Base-by-base conservation (phyloP, 2,113 vertebrate genomes). In the Stegostoma tigrinum region DNA sequence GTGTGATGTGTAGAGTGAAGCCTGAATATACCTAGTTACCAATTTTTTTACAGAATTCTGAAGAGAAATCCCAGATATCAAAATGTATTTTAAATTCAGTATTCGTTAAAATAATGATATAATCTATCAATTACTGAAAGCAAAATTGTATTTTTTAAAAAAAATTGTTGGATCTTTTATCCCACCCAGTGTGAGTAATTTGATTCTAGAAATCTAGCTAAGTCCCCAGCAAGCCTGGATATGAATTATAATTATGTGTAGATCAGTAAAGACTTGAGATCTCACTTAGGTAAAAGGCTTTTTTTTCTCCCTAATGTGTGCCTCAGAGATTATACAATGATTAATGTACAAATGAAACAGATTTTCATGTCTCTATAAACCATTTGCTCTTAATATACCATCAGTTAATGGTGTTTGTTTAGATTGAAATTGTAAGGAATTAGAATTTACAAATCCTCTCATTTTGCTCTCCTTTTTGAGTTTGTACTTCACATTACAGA, bases 251-350 rank as follows among this genome's bases (percentile, higher is more conserved):
- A 95, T 95, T 95, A 95, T 72, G 94, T 95, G 94, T 95, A 95
- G 94, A 45, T 95, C 94, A 95, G 72, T 95, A 68, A 95, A 52
- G 94, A 95, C 94, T 95, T 95, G 94, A 95, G 94, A 70, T 95
- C 94, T 95, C 94, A 95, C 94, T 95, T 95, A 95, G 94, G 67
- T 95, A 95, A 75, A 94, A 95, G 94, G 67, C 45, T 95, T 95
- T 72, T 95, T 72, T 70, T 70, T 95, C 68, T 95, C 94, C 94
- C 94, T 95, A 72, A 95, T 95, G 94, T 95, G 94, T 95, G 94
- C 68, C 94, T 95, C 94, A 72, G 94, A 95, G 94, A 95, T 95
- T 95, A 95, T 95, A 95, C 94, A 95, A 72, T 95, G 94, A 95
- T 95, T 95, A 95, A 95, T 95, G 42, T 95, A 95, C 68, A 95